Conservation (phyloP, 2,113 vertebrate species). For the Trogon melanurus region DNA sequence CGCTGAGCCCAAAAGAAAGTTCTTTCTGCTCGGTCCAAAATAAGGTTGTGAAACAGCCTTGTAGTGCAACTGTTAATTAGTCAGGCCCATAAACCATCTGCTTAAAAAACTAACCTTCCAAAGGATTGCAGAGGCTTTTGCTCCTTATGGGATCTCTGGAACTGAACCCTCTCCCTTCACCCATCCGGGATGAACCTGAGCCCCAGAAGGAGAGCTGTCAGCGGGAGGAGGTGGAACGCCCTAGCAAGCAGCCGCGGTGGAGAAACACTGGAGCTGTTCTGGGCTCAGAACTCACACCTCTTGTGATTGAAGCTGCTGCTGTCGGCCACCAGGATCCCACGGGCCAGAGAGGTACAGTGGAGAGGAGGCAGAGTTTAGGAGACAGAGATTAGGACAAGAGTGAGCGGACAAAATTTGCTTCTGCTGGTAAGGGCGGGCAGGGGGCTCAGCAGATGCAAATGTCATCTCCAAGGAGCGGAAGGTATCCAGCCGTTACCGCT, state of each 20-base stretch:
- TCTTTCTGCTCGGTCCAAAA: background rate
- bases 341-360: background rate
- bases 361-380: background rate
- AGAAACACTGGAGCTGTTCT: background rate
- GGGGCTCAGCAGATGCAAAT: background rate
- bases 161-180: background rate
- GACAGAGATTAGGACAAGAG: background rate
- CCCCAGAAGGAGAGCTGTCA: background rate
- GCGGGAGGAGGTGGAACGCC: background rate
- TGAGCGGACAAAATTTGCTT: background rate
- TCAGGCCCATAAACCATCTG: background rate
- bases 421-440: background rate
- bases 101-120: background rate
- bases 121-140: background rate
- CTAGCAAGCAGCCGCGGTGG: background rate
- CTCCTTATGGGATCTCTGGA: background rate
- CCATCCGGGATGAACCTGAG: background rate
- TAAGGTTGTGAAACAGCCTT: background rate
- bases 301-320: background rate
- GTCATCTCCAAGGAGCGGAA: background rate
- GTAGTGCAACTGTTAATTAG: background rate
- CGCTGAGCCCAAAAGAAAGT: fast-evolving
- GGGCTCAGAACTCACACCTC: background rate
- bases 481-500: background rate
- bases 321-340: background rate